These are phyloP conservation scores for Charanyca ferruginea DNA, from an alignment of 2,888 invertebrate genomes.

Conservation along the genomic window DNA sequence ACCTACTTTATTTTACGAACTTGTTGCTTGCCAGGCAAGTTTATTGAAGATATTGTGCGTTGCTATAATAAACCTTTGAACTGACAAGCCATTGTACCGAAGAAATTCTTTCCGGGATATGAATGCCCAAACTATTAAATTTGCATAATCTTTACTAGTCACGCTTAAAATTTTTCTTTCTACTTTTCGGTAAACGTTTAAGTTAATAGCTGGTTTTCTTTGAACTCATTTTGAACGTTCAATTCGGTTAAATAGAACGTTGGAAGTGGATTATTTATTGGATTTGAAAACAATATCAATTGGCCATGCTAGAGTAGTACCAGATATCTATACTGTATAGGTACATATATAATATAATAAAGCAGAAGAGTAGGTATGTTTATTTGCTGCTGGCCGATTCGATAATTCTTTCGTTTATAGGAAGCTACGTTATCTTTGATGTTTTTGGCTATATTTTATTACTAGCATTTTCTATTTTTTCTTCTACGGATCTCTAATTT, in stretches of 20 bases:
- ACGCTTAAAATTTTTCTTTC: not conserved
- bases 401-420: too few relatives aligned
- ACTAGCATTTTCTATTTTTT: too few relatives aligned
- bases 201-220: too few relatives aligned
- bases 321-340: too few relatives aligned
- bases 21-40: constrained; percentile 50
- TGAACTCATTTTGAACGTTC: not conserved
- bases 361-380: too few relatives aligned
- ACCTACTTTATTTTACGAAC: constrained; percentile 33
- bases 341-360: too few relatives aligned
- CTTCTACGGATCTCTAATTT: too few relatives aligned
- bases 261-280: constrained; percentile 1
- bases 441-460: too few relatives aligned
- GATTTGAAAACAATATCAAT: too few relatives aligned
- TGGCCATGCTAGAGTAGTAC: too few relatives aligned
- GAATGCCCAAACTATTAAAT: constrained; percentile 49
- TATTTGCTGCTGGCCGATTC: too few relatives aligned
- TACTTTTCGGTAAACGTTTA: constrained; percentile 6
- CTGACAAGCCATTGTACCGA: constrained; percentile 25
- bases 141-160: constrained; percentile 28
- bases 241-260: not conserved
- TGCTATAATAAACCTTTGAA: constrained; percentile 27
- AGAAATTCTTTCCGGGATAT: constrained; percentile 22
- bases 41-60: constrained; percentile 27
- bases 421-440: too few relatives aligned